phyloP scores from a whole-genome alignment of 2,113 vertebrate species.

The Corythoichthys intestinalis region DNA sequence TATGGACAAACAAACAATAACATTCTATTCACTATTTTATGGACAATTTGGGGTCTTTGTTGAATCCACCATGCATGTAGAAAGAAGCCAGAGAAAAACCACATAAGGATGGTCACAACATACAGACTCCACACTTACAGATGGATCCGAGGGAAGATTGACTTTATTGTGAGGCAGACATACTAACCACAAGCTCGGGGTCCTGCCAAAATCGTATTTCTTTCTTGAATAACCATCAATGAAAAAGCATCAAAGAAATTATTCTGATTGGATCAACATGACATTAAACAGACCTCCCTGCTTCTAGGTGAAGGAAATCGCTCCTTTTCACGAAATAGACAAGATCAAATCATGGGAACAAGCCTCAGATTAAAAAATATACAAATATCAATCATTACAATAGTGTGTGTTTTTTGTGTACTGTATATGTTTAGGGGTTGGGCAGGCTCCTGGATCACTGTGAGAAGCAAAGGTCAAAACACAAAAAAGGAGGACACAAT shows the following conservation, averaged over 20 bases:
- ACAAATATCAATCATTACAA: slow-evolving; percentile 58
- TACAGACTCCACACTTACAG: no score
- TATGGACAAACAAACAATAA: no score
- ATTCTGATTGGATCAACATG: background rate
- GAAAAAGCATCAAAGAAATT: background rate
- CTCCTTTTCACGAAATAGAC: slow-evolving; percentile 4
- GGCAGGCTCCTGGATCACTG: slow-evolving; percentile 20
- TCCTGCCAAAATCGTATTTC: background rate
- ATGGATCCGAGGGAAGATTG: no score
- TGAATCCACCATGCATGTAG: no score
- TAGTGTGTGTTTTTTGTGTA: slow-evolving; percentile 44
- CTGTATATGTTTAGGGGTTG: background rate
- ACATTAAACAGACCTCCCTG: background rate
- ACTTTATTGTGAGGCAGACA: no score
- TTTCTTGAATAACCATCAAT: background rate
- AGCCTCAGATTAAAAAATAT: slow-evolving; percentile 31
- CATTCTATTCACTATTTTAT: no score
- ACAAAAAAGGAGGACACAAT: slow-evolving; percentile 28
- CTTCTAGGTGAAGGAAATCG: slow-evolving; percentile 11
- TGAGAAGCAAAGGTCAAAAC: slow-evolving; percentile 29
- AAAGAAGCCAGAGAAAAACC: no score
- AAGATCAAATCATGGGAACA: slow-evolving; percentile 13
- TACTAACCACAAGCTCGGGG: background rate
- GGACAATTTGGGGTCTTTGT: no score
- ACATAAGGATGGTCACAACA: no score